Percentiles rank a stretch among this genome's conserved stretches.
Conservation (phyloP, 2,888 invertebrate species). For the Pinctada fucata region DNA sequence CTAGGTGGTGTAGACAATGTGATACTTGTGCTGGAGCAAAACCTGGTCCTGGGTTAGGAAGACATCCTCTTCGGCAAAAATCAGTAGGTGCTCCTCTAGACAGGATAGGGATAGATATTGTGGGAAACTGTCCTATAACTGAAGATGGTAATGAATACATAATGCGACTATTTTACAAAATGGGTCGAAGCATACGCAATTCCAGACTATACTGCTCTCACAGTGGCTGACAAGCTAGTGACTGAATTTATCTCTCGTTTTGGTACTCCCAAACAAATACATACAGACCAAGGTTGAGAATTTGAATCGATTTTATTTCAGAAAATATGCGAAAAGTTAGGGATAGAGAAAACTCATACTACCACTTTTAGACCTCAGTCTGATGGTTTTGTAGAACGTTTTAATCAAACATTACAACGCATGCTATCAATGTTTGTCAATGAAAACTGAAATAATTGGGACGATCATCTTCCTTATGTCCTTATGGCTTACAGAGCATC, state of each 20-base stretch:
- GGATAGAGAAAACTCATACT: slow-evolving; percentile 49
- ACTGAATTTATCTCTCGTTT: slow-evolving; percentile 35
- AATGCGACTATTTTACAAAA: slow-evolving; percentile 53
- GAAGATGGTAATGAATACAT: slow-evolving; percentile 46
- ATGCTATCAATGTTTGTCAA: slow-evolving; percentile 39
- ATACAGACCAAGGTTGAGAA: slow-evolving; percentile 51
- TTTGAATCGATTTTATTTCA: slow-evolving; percentile 48
- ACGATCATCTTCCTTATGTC: slow-evolving; percentile 44
- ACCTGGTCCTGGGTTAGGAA: neutral
- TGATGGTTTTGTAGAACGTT: slow-evolving; percentile 48
- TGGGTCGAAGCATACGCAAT: slow-evolving; percentile 41
- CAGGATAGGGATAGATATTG: slow-evolving; percentile 45
- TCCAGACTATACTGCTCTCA: slow-evolving; percentile 42
- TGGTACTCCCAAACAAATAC: slow-evolving; percentile 42
- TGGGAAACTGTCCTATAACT: slow-evolving; percentile 46
- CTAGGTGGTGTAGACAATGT: neutral
- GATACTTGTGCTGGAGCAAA: neutral
- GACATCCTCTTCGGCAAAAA: slow-evolving; percentile 17
- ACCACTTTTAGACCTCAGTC: slow-evolving; percentile 43
- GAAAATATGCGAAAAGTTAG: slow-evolving; percentile 39
- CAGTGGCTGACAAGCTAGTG: slow-evolving; percentile 48
- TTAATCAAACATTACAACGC: slow-evolving; percentile 41
- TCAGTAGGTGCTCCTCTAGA: slow-evolving; percentile 7
- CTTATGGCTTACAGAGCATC: slow-evolving; percentile 43
- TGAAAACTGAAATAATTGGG: slow-evolving; percentile 44